Evolutionary conservation across 2,113 vertebrate genomes (phyloP).

Genomic region (Plectropomus leopardus): DNA sequence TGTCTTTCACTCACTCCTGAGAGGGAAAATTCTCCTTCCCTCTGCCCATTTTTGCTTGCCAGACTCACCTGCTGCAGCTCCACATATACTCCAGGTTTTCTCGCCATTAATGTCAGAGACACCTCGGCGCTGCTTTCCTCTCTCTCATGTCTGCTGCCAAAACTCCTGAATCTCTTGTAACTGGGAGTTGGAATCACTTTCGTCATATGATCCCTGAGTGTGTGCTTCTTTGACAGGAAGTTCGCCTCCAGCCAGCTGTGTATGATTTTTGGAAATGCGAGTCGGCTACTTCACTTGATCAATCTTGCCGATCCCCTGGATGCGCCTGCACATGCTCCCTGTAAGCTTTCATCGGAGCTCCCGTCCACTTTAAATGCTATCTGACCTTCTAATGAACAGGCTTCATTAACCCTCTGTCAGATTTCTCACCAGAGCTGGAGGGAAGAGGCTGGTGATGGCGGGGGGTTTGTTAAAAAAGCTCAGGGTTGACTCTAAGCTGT

Average conservation of each 20-base stretch:
- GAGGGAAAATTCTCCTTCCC: constrained; percentile 3
- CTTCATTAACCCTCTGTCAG: constrained; percentile 71
- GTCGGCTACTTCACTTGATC: constrained; percentile 51
- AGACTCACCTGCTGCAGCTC: constrained; percentile 28
- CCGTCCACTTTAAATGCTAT: constrained; percentile 52
- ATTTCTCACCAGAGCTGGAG: constrained; percentile 37
- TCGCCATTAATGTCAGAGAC: constrained; percentile 31
- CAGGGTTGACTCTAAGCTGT: constrained; percentile 11
- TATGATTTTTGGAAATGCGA: constrained; percentile 37
- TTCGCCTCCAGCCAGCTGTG: constrained; percentile 45
- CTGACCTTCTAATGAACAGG: constrained; percentile 68
- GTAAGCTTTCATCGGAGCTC: constrained; percentile 2
- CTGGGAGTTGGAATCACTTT: constrained; percentile 23
- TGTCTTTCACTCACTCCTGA: neutral
- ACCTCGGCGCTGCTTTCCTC: neutral
- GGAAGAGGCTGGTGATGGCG: neutral
- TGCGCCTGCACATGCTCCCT: constrained; percentile 38
- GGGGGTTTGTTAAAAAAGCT: constrained; percentile 10
- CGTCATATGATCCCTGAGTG: constrained; percentile 19
- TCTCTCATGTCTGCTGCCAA: constrained; percentile 29
- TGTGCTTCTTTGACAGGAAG: constrained; percentile 39
- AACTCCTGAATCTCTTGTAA: constrained; percentile 30
- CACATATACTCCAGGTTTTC: constrained; percentile 14
- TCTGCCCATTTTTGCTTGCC: constrained; percentile 16
- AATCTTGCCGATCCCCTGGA: constrained; percentile 49